Base-by-base conservation (phyloP, 2,888 invertebrate genomes). In the Drosophila lutescens region DNA sequence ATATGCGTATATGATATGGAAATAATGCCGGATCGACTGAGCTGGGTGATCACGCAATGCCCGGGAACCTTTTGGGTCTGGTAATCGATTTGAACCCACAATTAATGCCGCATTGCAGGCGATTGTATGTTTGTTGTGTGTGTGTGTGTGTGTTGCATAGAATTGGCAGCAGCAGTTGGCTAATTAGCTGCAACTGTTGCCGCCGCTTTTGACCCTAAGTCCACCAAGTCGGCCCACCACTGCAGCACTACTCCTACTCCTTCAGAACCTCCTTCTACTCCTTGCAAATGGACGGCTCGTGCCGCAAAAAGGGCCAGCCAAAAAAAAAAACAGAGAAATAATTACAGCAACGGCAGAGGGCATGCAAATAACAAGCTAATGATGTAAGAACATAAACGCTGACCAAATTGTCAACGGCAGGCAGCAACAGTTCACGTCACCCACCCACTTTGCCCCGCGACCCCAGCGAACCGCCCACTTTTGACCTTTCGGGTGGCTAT, bases 51-150 rank as follows among this genome's bases (percentile, higher is more conserved):
- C 74, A 74, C 74, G 71, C 76, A 67, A 77, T 62, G 73, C 51
- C 47, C 44, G 51, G 68, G 55, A 12, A 5, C 20, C 70, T 58
- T 71, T 44, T 60, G 61, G 61, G n/a, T 15, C 65, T 34, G 66
- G 80, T 90, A 91, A 90, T 90, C 91, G 90, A 91, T 90, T 90
- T 90, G 69, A 84, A 75, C 77, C 71, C 76, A 75, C 70, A 79
- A 78, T 77, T 73, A 76, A 74, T 76, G 71, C 67, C 59, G 44
- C 51, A 65, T 69, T 75, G 74, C 68, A 46, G 26, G 46, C 46
- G 46, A 82, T 26, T 20, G 2, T 26, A 26, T 26, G 26, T 26
- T 0, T 26, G 26, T 26, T 26, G 5, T 26, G 26, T 77, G 63
- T 74, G 79, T 20, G 43, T 20, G 67, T 77, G 13, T 49, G 32